Evolutionary conservation across 2,888 invertebrate genomes (phyloP), one percentile per base, ranked within the genome.

Genomic region (Drosophila kambysellisi): DNA sequence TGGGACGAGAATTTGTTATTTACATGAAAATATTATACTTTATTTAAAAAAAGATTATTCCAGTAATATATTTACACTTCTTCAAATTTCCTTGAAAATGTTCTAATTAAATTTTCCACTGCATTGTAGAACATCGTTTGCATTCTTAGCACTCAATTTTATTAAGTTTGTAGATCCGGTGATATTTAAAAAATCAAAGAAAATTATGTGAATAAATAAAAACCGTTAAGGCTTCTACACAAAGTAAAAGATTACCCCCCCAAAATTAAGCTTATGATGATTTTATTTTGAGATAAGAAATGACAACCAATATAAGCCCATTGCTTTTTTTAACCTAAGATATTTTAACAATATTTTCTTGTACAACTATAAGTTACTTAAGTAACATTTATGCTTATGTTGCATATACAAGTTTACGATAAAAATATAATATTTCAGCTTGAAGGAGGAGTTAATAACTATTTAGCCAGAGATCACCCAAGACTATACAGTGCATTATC

Each of bases 391-490:
- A 20, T 11, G n/a, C 5, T 41, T n/a, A n/a, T 41, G n/a, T 41
- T 41, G n/a, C 5, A n/a, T n/a, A 9, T 41, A 9, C 9, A 41
- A 11, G n/a, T 2, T n/a, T 0, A 11, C 9, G 1, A 9, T 41
- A 9, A n/a, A n/a, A 5, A 41, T 41, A n/a, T 4, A 41, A 4
- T n/a, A 41, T 4, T 41, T n/a, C 4, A n/a, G n/a, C n/a, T 41
- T 11, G 2, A 11, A 20, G 20, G 41, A 43, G 30, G 41, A 20
- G 29, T 57, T 50, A 43, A 41, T 58, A 53, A 54, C 54, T 66
- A 74, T 52, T 70, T 60, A 63, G 53, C 39, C 33, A 20, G 74
- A 79, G 81, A 81, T 81, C 76, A 76, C 65, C 59, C 73, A 25
- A 25, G 29, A 25, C 15, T 25, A 2, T 15, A 15, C 25, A 25